phyloP scores from a whole-genome alignment of 2,797 vertebrate genomes.

The Lophotriccus pileatus region DNA sequence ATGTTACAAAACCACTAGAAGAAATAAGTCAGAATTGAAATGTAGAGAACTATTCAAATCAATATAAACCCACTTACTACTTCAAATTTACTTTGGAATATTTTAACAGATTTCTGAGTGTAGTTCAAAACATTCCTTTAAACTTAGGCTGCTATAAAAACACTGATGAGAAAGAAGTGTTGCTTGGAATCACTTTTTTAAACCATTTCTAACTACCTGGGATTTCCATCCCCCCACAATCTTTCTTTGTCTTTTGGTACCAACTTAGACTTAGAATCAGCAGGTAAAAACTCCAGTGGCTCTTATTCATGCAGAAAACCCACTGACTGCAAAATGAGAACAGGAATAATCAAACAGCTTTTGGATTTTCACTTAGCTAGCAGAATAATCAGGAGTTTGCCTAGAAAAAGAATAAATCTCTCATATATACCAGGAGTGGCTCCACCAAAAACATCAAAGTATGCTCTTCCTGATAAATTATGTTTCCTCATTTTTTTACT shows the following conservation, averaged over 20 bases:
- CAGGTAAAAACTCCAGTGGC: background rate
- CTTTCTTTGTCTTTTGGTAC: background rate
- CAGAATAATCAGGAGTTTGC: background rate
- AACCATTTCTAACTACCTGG: background rate
- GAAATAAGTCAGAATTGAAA: background rate
- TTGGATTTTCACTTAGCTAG: background rate
- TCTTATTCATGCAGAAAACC: background rate
- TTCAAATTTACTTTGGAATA: background rate
- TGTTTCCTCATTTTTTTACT: background rate
- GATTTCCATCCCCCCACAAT: rapidly evolving
- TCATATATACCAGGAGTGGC: background rate
- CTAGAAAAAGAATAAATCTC: background rate
- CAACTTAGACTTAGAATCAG: background rate
- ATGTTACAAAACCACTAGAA: background rate
- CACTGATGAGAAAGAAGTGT: background rate
- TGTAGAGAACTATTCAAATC: background rate
- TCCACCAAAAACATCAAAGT: background rate
- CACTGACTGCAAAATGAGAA: background rate
- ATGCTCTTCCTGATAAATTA: background rate
- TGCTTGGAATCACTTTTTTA: background rate
- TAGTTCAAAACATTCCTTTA: background rate
- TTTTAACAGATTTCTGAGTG: background rate
- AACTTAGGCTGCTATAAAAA: background rate
- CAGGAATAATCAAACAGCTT: background rate
- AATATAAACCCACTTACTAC: background rate